phyloP scores from a whole-genome alignment of 1,140 invertebrate species.

The Araneus ventricosus region DNA sequence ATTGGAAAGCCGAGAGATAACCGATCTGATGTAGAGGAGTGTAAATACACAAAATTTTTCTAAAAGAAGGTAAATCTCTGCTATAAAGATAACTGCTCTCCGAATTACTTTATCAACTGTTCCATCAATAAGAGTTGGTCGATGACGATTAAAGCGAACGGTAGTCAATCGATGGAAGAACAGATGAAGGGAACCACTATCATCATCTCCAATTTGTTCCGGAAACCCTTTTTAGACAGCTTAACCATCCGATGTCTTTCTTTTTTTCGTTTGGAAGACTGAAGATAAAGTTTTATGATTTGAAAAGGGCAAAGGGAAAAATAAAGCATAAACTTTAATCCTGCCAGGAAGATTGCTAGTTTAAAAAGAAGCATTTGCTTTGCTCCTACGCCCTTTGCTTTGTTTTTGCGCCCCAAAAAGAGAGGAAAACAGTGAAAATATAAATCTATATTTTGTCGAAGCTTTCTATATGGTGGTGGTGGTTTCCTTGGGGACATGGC shows the following conservation, averaged over 20 bases:
- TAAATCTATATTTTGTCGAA: not conserved
- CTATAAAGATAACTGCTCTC: not conserved
- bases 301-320: not conserved
- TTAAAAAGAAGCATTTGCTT: conserved; percentile 2
- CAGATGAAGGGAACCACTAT: not conserved
- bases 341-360: not conserved
- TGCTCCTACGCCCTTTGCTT: not conserved
- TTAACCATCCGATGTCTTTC: not conserved
- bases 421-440: not conserved
- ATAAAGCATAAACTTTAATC: not conserved
- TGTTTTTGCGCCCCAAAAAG: not conserved
- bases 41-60: not conserved
- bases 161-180: not conserved
- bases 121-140: not conserved
- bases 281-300: conserved; percentile 9
- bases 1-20: not conserved
- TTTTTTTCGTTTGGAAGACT: not conserved
- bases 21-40: not conserved
- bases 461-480: not conserved
- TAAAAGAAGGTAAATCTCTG: not conserved
- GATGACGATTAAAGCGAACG: not conserved
- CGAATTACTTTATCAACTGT: not conserved
- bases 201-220: not conserved
- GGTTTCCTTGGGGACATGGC: not conserved
- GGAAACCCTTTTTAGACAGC: not conserved